Evolutionary conservation across 2,113 vertebrate species (phyloP).

Genomic region (Macheiramphus alcinus): DNA sequence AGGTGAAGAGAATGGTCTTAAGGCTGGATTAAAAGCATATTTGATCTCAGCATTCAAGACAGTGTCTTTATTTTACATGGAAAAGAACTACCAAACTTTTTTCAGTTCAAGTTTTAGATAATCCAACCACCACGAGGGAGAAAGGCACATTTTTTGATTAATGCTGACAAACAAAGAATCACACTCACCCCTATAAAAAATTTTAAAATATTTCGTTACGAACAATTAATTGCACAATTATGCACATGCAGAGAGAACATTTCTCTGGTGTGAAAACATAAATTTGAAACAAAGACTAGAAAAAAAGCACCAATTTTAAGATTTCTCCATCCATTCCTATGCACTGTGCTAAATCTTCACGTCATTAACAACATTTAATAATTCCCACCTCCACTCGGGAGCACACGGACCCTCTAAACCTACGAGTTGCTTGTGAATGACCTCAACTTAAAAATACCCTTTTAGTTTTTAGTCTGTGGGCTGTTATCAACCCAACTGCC

Average conservation of each 20-base stretch:
- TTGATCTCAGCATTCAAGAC: neutral
- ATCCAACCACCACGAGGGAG: neutral
- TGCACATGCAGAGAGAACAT: fast-evolving
- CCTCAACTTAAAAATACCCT: neutral
- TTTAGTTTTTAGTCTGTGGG: neutral
- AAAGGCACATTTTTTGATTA: neutral
- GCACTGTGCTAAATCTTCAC: fast-evolving
- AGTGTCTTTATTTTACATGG: neutral
- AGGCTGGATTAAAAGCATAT: neutral
- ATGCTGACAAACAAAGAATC: neutral
- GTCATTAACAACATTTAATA: neutral
- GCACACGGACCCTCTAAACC: neutral
- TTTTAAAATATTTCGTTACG: neutral
- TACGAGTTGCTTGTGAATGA: neutral
- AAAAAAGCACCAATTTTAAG: neutral
- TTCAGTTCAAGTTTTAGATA: neutral
- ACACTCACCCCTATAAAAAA: fast-evolving
- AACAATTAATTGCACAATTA: neutral
- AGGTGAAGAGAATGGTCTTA: neutral
- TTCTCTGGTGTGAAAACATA: neutral
- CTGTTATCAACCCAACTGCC: neutral
- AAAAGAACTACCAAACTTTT: neutral
- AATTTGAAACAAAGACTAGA: neutral
- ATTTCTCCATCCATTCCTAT: neutral
- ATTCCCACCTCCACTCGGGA: neutral